phyloP scores from a whole-genome alignment of 2,113 vertebrate species.

The Dinomys branickii region DNA sequence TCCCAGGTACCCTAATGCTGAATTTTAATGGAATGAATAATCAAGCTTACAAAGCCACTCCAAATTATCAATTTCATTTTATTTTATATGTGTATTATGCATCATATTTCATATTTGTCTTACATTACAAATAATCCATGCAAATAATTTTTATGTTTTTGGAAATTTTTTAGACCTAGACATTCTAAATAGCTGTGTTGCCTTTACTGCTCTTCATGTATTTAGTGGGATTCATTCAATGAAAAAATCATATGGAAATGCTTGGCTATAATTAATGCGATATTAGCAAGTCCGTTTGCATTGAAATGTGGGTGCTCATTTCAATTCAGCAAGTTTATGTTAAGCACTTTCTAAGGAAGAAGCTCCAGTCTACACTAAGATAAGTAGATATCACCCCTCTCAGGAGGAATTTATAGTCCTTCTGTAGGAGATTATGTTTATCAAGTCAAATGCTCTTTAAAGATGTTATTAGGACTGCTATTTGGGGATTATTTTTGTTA shows the following conservation, averaged over 20 bases:
- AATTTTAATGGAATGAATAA: constrained; percentile 25
- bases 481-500: background rate
- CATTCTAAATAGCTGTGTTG: background rate
- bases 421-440: constrained; percentile 20
- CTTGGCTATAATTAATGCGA: constrained; percentile 16
- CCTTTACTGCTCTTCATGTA: background rate
- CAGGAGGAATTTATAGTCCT: background rate
- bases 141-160: constrained; percentile 8
- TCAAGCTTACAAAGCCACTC: background rate
- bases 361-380: background rate
- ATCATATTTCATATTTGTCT: background rate
- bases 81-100: background rate
- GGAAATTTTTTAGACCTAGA: constrained; percentile 21
- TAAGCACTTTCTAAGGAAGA: background rate
- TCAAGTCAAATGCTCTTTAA: constrained; percentile 18
- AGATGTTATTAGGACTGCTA: constrained; percentile 23
- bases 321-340: background rate
- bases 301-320: background rate
- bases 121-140: background rate
- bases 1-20: background rate
- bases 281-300: constrained; percentile 30
- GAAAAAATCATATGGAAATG: constrained; percentile 32
- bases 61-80: background rate
- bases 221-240: background rate
- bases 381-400: constrained; percentile 2